Percentiles rank a stretch among this genome's conserved stretches.
phyloP scores from a whole-genome alignment of 1,140 invertebrate species.

The Platyura marginata region DNA sequence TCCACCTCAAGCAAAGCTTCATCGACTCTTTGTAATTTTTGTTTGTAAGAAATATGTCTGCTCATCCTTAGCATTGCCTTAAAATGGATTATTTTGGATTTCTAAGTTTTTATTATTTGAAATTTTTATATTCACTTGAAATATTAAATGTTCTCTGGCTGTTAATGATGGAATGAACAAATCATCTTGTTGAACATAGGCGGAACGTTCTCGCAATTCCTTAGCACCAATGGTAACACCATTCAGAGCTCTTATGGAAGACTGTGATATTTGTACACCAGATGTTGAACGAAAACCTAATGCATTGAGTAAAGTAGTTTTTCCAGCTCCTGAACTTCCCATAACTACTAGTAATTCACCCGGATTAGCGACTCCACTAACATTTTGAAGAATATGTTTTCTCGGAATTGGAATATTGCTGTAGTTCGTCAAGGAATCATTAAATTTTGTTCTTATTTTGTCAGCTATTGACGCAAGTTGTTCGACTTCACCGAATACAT shows the following conservation, averaged over 20 bases:
- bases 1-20: conserved; percentile 81
- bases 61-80: conserved; percentile 89
- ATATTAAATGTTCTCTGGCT: conserved; percentile 74
- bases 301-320: conserved; percentile 85
- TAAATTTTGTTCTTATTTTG: conserved; percentile 22
- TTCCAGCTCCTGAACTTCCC: conserved; percentile 89
- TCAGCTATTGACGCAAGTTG: conserved; percentile 15
- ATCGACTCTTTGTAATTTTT: conserved; percentile 67
- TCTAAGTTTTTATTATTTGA: not conserved
- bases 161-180: conserved; percentile 88
- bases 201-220: conserved; percentile 57
- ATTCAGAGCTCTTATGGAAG: conserved; percentile 40
- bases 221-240: conserved; percentile 44
- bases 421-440: conserved; percentile 16
- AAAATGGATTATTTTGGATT: not conserved
- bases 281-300: conserved; percentile 58
- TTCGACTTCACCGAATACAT: conserved; percentile 33
- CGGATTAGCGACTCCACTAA: conserved; percentile 69
- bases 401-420: conserved; percentile 27
- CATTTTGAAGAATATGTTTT: conserved; percentile 51
- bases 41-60: conserved; percentile 45
- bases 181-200: conserved; percentile 92
- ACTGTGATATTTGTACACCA: conserved; percentile 30
- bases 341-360: conserved; percentile 83
- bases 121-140: conserved; percentile 39